phyloP scores from a whole-genome alignment of 2,113 vertebrate species.

The Megaceryle maxima region DNA sequence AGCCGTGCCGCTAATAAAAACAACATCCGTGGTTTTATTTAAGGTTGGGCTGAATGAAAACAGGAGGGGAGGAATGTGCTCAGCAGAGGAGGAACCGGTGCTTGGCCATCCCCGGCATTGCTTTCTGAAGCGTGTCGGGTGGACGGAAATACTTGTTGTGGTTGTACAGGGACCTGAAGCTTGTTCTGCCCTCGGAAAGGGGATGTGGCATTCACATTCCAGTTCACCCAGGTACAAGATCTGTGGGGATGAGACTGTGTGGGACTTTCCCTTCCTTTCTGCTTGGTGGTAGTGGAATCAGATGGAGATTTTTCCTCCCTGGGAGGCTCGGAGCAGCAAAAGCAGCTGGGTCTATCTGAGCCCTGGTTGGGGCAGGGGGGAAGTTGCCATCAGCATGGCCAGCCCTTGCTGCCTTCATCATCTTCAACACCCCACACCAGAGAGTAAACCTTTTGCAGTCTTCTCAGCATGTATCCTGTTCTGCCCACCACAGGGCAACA shows the following conservation, averaged over 20 bases:
- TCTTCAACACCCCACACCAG: not conserved
- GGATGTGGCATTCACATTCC: not conserved
- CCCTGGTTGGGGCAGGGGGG: not conserved
- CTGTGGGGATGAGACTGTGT: rapidly evolving
- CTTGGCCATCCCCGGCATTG: not conserved
- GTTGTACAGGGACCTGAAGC: not conserved
- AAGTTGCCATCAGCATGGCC: rapidly evolving
- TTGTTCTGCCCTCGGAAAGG: not conserved
- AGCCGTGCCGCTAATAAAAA: rapidly evolving
- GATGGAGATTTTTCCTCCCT: not conserved
- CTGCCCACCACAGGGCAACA: not conserved
- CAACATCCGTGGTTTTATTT: not conserved
- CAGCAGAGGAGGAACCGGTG: not conserved
- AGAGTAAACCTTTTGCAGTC: not conserved
- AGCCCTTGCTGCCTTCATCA: not conserved
- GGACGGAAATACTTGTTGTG: rapidly evolving
- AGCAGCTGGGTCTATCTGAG: rapidly evolving
- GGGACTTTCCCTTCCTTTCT: not conserved
- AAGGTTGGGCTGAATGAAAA: slow-evolving; percentile 30
- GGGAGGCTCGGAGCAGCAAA: not conserved
- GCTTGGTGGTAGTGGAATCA: not conserved
- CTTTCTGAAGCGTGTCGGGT: not conserved
- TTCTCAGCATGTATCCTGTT: rapidly evolving
- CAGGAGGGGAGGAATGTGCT: slow-evolving; percentile 21
- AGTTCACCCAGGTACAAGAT: not conserved